phyloP scores from a whole-genome alignment of 2,888 invertebrate species.

The Ectemnius cavifrons region DNA sequence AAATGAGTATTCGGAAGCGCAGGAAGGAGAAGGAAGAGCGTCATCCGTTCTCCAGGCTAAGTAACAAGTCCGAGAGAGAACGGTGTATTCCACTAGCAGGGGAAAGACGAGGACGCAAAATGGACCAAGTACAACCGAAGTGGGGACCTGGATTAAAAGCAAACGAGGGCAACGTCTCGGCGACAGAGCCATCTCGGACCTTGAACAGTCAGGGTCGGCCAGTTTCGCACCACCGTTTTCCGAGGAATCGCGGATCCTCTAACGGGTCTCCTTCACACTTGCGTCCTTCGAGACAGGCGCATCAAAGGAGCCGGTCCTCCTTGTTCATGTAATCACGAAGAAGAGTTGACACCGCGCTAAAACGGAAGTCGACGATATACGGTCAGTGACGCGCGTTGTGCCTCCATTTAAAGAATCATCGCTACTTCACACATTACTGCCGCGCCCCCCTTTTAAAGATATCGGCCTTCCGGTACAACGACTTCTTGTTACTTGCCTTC shows the following conservation, averaged over 20 bases:
- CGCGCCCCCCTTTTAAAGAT: too few species aligned
- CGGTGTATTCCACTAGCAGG: constrained; percentile 24
- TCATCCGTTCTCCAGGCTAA: constrained; percentile 49
- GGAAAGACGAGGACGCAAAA: constrained; percentile 72
- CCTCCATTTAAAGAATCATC: neutral
- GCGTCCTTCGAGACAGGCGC: neutral
- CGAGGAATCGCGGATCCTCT: constrained; percentile 19
- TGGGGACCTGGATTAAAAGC: constrained; percentile 78
- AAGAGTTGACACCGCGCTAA: constrained; percentile 24
- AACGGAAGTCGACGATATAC: constrained; percentile 35
- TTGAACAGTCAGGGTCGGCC: constrained; percentile 73
- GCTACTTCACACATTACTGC: neutral
- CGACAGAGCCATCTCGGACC: constrained; percentile 77
- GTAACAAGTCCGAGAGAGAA: constrained; percentile 17
- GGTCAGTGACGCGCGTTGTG: constrained; percentile 50
- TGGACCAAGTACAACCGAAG: constrained; percentile 74
- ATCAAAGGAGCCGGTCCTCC: constrained; percentile 17
- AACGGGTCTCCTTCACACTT: constrained; percentile 20
- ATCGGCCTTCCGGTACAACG: too few species aligned
- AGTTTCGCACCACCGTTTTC: constrained; percentile 45
- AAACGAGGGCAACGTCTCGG: constrained; percentile 77
- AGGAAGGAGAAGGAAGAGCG: constrained; percentile 6
- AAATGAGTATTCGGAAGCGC: constrained; percentile 18
- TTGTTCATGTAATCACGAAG: constrained; percentile 58
- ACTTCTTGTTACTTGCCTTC: neutral